Evolutionary conservation across 2,888 invertebrate genomes (phyloP), one percentile per base, ranked within the genome.

Genomic region (Crocallis elinguaria): DNA sequence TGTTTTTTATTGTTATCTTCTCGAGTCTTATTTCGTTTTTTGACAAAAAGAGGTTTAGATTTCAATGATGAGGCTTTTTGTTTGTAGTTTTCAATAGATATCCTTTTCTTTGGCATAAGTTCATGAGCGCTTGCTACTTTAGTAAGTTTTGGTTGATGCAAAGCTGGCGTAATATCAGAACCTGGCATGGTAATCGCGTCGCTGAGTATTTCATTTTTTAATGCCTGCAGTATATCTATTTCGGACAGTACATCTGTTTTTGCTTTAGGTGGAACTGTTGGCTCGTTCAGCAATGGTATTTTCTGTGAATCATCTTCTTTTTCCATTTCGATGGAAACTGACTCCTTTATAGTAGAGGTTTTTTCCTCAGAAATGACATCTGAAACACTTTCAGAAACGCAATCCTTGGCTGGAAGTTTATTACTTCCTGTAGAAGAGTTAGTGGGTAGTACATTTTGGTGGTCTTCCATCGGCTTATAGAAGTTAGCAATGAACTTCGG

Each of bases 11-110:
- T 54, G 1, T 60, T 56, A 33, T 84, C 86, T 6, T 84, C 82
- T 60, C 17, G 42, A 13, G 30, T 17, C 21, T 42, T 51, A 3
- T 42, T 53, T 13, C 59, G 49, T 33, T 72, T 67, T 41, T 61
- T 73, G 3, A 62, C 37, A 61, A 71, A 73, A 17, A 73, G 49
- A 39, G 63, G 42, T 49, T 64, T 62, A 6, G 38, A 44, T 25
- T 66, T 57, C 16, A 55, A 64, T 5, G 66, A 57, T 16, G 57
- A 64, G 3, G 79, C 55, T 60, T 88, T 92, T 54, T 85, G 77
- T 73, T 92, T 92, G 59, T 92, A 92, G 32, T 82, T 91, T 71
- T 92, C 92, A 33, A 92, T 84, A 5, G 92, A 89, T 56, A 92
- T 92, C 68, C 88, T 79, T 71, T 88, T 91, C 55, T 88, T 89